Evolutionary conservation across 2,113 vertebrate genomes (phyloP).

Genomic region (Corythaixoides concolor): DNA sequence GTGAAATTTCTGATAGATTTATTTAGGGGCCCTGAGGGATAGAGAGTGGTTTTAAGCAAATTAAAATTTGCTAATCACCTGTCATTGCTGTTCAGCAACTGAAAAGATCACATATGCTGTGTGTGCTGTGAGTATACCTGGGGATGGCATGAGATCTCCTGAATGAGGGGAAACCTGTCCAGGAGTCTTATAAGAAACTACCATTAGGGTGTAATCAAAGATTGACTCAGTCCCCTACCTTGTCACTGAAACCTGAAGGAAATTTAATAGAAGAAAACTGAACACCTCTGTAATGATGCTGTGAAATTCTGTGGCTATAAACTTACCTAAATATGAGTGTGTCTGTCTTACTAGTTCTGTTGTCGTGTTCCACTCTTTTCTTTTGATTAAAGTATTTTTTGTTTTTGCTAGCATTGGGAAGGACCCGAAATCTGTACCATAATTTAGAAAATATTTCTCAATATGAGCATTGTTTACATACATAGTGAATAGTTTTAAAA

Average conservation of each 20-base stretch:
- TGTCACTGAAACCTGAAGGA: not conserved
- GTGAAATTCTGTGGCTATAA: not conserved
- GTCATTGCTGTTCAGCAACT: not conserved
- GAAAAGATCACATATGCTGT: not conserved
- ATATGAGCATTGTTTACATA: not conserved
- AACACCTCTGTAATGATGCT: not conserved
- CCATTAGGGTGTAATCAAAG: not conserved
- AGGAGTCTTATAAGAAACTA: not conserved
- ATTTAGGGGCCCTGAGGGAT: not conserved
- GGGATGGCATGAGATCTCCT: not conserved
- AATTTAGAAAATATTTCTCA: not conserved
- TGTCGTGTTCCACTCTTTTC: not conserved
- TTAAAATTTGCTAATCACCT: not conserved
- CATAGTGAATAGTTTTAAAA: not conserved
- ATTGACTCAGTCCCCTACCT: too few relatives aligned
- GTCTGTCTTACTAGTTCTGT: not conserved
- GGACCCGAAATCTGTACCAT: not conserved
- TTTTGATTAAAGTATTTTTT: not conserved
- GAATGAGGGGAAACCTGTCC: not conserved
- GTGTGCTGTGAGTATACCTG: not conserved
- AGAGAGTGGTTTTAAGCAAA: not conserved
- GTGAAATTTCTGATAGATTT: not conserved
- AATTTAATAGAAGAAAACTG: not conserved
- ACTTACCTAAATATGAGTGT: not conserved
- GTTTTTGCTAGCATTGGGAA: not conserved